Base-by-base conservation (phyloP, 2,113 vertebrate species). In the Hemibagrus wyckioides region DNA sequence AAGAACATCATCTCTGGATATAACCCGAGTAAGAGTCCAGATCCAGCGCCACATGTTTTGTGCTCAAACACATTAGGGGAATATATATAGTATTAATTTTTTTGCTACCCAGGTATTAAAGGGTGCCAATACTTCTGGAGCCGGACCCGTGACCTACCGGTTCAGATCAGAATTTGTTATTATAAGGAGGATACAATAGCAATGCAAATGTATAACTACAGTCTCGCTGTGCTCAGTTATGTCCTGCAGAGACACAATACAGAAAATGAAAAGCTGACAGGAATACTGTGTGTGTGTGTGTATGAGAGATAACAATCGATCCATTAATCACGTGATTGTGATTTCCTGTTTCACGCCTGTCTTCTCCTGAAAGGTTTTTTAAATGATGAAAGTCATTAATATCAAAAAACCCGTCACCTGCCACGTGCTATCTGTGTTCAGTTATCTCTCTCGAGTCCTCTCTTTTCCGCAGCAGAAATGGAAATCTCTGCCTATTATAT, bases 301-400 rank as follows among this genome's bases (percentile, higher is more conserved):
- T 91, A 91, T 85, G 90, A 86, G 91, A 61, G 86, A 92, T 91
- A 90, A 94, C 92, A 90, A 94, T 91, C 91, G 92, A 90, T 90
- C 91, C 92, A 94, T 95, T 95, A 90, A 94, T 95, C 94, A 94
- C 80, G 85, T 83, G 87, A 80, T 14, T 91, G 91, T 93, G 92
- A 94, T 94, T 94, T 93, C 88, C 87, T 89, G 91, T 92, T 94
- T 94, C 79, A 39, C 94, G 91, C 94, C 93, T 92, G 90, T 90
- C 77, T 88, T 89, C 85, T 87, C 91, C 90, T 91, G 90, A 92
- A 94, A 93, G 93, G 91, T 85, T 90, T 93, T 94, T 95, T 94
- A 93, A 94, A 95, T 94, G 94, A 95, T 94, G 93, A 93, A 93
- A 93, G 90, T 92, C 94, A 95, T 96, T 94, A 95, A 95, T 95